Evolutionary conservation across 2,888 invertebrate species (phyloP), one percentile per base, ranked within the genome.

Genomic region (Caenorhabditis macrosperma): DNA sequence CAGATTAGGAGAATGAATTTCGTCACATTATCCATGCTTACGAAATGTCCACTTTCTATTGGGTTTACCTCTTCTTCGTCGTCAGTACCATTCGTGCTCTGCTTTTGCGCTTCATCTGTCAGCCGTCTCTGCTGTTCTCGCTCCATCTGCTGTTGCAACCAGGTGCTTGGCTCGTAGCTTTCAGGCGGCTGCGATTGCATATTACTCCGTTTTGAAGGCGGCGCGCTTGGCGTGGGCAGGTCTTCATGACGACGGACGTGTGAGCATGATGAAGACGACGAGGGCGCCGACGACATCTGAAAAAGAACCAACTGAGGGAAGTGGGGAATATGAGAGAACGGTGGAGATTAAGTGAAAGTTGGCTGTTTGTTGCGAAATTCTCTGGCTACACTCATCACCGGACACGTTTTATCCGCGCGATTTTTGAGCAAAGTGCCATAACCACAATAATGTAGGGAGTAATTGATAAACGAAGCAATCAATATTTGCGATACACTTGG

Each of bases 161-260:
- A 74, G 64, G 74, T 64, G 59, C 38, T 64, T 10, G 74, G 74
- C 20, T 74, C 74, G 41, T 64, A 74, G 24, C 64, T 64, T 20
- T 72, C 72, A 24, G 55, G 61, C 22, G 48, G 68, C 24, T 68
- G 69, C 24, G 69, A 44, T 33, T 55, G 63, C 50, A 64, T 74
- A 64, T 74, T 74, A 26, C 61, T 26, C 38, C 64, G 64, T 59
- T 74, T 74, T 6, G 59, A 50, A 33, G 74, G 74, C n/a, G 74
- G 74, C 30, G 74, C 74, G 44, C 74, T 74, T 30, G 74, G 74
- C 41, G 74, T 74, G 26, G 64, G 64, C 41, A 74, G 38, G 64
- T 74, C 74, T 41, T 74, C 74, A 59, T 64, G 74, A 28, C 64
- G 74, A 74, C 74, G 74, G 26, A 64, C 64, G 35, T 74, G 74